Percentiles rank a stretch among this genome's conserved stretches.
phyloP scores from a whole-genome alignment of 92 coral and sea anemone species.

The Epizoanthus rinbou region DNA sequence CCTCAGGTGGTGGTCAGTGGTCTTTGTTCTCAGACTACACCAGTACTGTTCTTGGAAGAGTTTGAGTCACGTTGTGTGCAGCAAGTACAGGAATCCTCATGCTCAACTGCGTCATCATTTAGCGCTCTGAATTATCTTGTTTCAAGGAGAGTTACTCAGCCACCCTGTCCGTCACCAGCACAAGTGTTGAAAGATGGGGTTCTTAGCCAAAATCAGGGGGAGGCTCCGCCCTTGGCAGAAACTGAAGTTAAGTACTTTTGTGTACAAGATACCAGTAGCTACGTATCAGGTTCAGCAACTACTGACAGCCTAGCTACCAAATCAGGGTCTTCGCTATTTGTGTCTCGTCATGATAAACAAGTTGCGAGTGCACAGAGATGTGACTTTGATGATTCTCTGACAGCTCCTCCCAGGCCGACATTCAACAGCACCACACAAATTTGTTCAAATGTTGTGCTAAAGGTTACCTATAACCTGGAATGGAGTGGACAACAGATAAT shows the following conservation, averaged over 20 bases:
- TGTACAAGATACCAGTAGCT: slow-evolving; percentile 54
- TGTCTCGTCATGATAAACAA: not conserved
- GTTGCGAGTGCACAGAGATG: slow-evolving; percentile 57
- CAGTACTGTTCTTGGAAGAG: slow-evolving; percentile 82
- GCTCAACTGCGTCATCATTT: slow-evolving; percentile 70
- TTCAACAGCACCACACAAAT: slow-evolving; percentile 64
- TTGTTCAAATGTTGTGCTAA: slow-evolving; percentile 83
- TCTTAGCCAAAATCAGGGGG: slow-evolving; percentile 61
- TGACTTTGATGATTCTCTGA: slow-evolving; percentile 79
- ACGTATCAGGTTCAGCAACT: slow-evolving; percentile 24
- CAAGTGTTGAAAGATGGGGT: slow-evolving; percentile 76
- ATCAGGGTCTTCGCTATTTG: slow-evolving; percentile 50
- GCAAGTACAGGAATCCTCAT: slow-evolving; percentile 72
- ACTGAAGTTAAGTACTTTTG: slow-evolving; percentile 80
- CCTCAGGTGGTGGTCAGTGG: slow-evolving; percentile 79
- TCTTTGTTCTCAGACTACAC: slow-evolving; percentile 75
- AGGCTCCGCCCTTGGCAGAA: slow-evolving; percentile 63
- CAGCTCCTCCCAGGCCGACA: slow-evolving; percentile 81
- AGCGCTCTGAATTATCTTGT: slow-evolving; percentile 85
- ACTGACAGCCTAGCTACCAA: not conserved
- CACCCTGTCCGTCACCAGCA: slow-evolving; percentile 76
- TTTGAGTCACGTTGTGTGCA: slow-evolving; percentile 69
- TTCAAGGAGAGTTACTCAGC: slow-evolving; percentile 62
- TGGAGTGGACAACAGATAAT: slow-evolving; percentile 71
- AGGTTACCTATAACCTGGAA: slow-evolving; percentile 73